Evolutionary conservation across 2,113 vertebrate species (phyloP), one percentile per base, ranked within the genome.

Genomic region (Rhinoderma darwinii): DNA sequence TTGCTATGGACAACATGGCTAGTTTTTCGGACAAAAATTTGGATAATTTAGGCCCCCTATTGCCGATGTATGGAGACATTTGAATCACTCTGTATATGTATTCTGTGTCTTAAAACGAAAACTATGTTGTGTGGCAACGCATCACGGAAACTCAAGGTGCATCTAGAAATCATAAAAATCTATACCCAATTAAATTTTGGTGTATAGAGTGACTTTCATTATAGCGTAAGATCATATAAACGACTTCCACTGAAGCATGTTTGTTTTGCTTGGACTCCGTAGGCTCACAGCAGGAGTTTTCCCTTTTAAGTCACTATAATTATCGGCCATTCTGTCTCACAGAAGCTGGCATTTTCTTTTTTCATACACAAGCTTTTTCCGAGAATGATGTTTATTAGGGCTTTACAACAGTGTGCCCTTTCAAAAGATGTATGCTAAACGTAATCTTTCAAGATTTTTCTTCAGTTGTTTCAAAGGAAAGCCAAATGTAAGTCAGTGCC

Each of bases 361-460:
- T 32, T 37, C 68, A 87, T 87, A 73, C 72, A 81, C n/a, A 66
- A 68, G 74, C 75, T 70, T 78, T 68, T 86, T 81, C 63, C 56
- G 20, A 50, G 66, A 87, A 87, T 56, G 63, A 9, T 18, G 32
- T 39, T 47, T 70, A 87, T 50, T 47, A 73, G 50, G 54, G 51
- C 35, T 27, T 82, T 30, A 51, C 50, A 82, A 47, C 78, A 80
- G 47, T 75, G 79, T 32, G 66, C 12, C 68, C 86, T 75, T 82
- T 87, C 86, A 75, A 39, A 72, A 56, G 22, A 63, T 18, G 78
- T 22, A 81, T 82, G 39, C 85, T 74, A 82, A 82, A 74, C 61
- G 51, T 82, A 82, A 87, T 87, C 66, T 87, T 12, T 87, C 50
- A 77, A 44, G 54, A 43, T 85, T 63, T 63, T 68, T 84, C 66